phyloP scores from a whole-genome alignment of 2,888 invertebrate genomes.

The Mythimna impura region DNA sequence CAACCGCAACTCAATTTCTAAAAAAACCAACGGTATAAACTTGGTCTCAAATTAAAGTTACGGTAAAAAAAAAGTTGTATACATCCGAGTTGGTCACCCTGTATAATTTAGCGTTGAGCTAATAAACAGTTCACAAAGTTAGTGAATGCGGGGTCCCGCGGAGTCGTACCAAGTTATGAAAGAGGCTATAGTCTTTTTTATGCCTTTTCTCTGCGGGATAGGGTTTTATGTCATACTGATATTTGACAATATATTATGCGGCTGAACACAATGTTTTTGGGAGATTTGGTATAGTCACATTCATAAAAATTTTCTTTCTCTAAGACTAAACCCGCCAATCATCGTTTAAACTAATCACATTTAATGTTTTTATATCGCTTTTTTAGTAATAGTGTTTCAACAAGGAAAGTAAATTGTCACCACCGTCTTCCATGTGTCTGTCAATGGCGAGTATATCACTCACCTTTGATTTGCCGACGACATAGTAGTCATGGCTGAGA shows the following conservation, averaged over 20 bases:
- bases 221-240: neutral
- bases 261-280: neutral
- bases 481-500: no score
- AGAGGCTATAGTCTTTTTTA: conserved; percentile 21
- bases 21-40: neutral
- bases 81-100: neutral
- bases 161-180: conserved; percentile 26
- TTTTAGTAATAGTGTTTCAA: no score
- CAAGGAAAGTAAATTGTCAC: no score
- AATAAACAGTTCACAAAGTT: conserved; percentile 51
- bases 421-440: no score
- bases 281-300: neutral
- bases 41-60: neutral
- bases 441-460: no score
- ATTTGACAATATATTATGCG: neutral
- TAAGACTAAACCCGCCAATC: no score
- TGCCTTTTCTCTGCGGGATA: conserved; percentile 19
- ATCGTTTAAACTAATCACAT: no score
- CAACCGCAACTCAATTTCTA: no score
- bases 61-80: neutral
- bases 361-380: no score
- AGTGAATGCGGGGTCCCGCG: conserved; percentile 11
- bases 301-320: no score
- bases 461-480: no score
- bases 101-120: conserved; percentile 45